Evolutionary conservation across 2,888 invertebrate genomes (phyloP), one percentile per base, ranked within the genome.

Genomic region (Camponotus fellah): DNA sequence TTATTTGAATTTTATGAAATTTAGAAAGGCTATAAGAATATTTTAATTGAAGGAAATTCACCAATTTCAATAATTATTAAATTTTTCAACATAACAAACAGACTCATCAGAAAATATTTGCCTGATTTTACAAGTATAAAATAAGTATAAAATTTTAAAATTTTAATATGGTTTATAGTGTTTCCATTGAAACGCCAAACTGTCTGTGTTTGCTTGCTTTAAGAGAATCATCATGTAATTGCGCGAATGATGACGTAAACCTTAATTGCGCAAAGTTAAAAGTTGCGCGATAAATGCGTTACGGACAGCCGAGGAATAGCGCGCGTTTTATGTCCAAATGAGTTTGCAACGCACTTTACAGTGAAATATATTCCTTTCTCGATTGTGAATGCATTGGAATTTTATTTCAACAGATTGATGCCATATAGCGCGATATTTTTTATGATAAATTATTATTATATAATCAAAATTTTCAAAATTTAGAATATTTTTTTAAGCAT

Each of bases 251-350:
- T 88, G 85, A 69, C 64, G 88, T 69, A 88, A 85, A 26, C 49
- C 62, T 72, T 72, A 87, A 88, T 88, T 88, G 82, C 87, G 84
- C 82, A 86, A 84, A 84, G 71, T 56, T 66, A 85, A 77, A 88
- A 86, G 79, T 85, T 85, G 77, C 37, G 60, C 64, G 74, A 71
- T 21, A 17, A 37, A 43, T 68, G 72, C 66, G 72, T 62, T 60
- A 64, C 46, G 74, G 40, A 46, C 40, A 64, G 21, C 26, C 43
- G 68, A 79, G 85, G 69, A 60, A 43, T 21, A 66, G 53, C 60
- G n/a, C 32, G 56, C 82, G 10, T 82, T 69, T 83, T 64, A 69
- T 56, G 49, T 69, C 8, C 32, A 62, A 88, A 86, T 49, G 60
- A 46, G 72, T 64, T 60, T 34, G 74, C 40, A 79, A 84, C 40